Evolutionary conservation across 2,797 vertebrate genomes (phyloP).

Genomic region (Sebastes goodei): DNA sequence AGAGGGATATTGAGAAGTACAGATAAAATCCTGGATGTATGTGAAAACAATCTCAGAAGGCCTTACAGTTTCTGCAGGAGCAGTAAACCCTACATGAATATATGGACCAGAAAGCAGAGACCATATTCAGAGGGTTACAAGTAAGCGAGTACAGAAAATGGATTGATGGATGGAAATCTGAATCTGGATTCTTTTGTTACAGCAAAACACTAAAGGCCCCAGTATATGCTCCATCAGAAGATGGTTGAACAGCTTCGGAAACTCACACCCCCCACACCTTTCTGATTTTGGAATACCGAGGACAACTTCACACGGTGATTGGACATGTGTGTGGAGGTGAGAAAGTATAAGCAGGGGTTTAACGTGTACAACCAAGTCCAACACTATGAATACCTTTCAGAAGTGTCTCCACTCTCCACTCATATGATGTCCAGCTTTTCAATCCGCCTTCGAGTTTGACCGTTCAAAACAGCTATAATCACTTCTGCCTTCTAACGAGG

Average conservation of each 20-base stretch:
- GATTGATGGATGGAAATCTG: slow-evolving; percentile 25
- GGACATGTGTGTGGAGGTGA: neutral
- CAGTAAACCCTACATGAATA: slow-evolving; percentile 31
- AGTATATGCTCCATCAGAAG: neutral
- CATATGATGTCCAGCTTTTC: neutral
- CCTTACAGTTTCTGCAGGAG: slow-evolving; percentile 85
- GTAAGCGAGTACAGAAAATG: neutral
- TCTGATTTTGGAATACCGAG: neutral
- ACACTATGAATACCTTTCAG: neutral
- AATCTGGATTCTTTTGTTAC: neutral
- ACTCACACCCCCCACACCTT: neutral
- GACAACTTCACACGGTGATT: neutral
- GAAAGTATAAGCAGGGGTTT: neutral
- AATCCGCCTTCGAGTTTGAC: neutral
- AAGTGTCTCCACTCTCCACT: neutral
- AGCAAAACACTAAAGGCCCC: neutral
- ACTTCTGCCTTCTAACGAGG: neutral
- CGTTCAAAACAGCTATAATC: neutral
- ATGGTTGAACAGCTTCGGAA: neutral
- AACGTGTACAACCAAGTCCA: neutral
- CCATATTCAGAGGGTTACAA: neutral
- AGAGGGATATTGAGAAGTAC: slow-evolving; percentile 15
- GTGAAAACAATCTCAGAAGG: slow-evolving; percentile 83
- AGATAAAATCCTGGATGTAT: slow-evolving; percentile 84
- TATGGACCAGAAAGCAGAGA: neutral